Base-by-base conservation (phyloP, 2,113 vertebrate genomes). In the Pseudonaja textilis region DNA sequence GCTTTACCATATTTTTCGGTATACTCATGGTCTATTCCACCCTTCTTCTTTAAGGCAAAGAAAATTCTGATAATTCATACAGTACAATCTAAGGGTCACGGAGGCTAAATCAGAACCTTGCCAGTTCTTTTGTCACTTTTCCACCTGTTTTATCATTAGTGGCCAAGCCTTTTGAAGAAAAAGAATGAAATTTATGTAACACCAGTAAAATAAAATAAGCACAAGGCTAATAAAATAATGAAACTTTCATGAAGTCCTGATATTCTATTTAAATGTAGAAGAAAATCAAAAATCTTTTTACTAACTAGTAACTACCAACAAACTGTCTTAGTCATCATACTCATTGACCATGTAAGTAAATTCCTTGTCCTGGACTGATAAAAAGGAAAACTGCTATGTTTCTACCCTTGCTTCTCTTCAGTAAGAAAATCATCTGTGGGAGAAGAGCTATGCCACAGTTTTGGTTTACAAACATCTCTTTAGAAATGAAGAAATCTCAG, bases 311-410 rank as follows among this genome's bases (percentile, higher is more conserved):
- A 96, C 95, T 96, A 97, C 93, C 95, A 96, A 96, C 95, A 96
- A 95, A 94, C 95, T 95, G 95, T 97, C 96, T 97, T 97, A 97
- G 97, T 96, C 96, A 97, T 96, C 96, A 96, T 96, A 96, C 97
- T 96, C 95, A 97, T 94, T 92, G 85, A 95, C 97, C 95, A 96
- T 97, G 96, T 97, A 97, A 97, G 96, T 94, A 95, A 96, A 97
- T 97, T 96, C 96, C 96, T 96, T 96, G 96, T 96, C 96, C 94
- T 91, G 90, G 93, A 93, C 96, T 96, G 96, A 97, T 97, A 97
- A 93, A 74, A 97, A 97, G 94, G 87, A 95, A 91, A 89, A 85
- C 92, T 94, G 96, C 95, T 94, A 95, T 39, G 94, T 42, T 95
- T 95, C 92, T 85, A 93, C 20, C 90, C 94, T 34, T 55, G 59